These are phyloP conservation scores for Cacajao melanocephalus DNA, from an alignment of 2,797 vertebrate genomes.

Conservation along the genomic window DNA sequence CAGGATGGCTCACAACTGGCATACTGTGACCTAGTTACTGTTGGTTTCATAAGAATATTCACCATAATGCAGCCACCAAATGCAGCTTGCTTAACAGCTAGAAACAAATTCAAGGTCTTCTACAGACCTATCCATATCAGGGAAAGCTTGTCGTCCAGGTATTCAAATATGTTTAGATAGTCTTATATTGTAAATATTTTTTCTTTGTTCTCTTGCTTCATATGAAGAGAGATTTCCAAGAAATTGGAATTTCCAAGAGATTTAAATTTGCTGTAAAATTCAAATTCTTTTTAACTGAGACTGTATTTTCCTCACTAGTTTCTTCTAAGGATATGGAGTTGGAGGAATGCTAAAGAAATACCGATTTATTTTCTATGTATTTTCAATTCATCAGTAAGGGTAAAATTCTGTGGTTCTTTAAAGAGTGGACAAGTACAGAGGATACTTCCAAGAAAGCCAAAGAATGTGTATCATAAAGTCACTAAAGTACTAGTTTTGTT, in stretches of 20 bases:
- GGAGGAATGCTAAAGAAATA: not conserved
- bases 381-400: not conserved
- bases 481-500: not conserved
- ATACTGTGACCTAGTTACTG: conserved; percentile 50
- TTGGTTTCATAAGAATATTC: conserved; percentile 54
- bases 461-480: not conserved
- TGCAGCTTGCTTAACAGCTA: conserved; percentile 24
- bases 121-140: not conserved
- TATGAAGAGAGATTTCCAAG: not conserved
- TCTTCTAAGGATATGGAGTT: not conserved
- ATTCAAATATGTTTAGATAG: not conserved
- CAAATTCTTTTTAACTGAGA: not conserved
- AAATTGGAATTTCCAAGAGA: not conserved
- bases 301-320: not conserved
- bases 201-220: not conserved
- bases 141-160: not conserved
- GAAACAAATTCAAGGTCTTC: not conserved
- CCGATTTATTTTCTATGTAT: conserved; percentile 3
- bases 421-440: not conserved
- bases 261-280: conserved; percentile 19
- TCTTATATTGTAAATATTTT: not conserved
- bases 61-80: not conserved
- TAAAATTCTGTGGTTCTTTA: not conserved
- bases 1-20: not conserved
- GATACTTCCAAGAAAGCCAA: not conserved